Evolutionary conservation across 2,888 invertebrate species (phyloP).

Genomic region (Yponomeuta sedellus): DNA sequence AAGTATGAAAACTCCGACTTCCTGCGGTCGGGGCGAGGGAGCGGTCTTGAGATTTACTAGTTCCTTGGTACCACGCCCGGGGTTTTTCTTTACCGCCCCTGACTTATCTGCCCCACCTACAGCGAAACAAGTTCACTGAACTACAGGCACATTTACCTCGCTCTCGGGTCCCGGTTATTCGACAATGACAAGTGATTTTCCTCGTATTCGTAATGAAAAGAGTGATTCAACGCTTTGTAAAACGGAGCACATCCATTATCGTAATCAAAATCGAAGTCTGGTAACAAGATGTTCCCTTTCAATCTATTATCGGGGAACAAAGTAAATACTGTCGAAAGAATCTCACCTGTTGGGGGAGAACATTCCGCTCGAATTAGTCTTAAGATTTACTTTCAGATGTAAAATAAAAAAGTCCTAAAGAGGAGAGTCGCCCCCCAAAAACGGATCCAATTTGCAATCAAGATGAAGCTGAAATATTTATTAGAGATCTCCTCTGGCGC

Average conservation of each 20-base stretch:
- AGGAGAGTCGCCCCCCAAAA: constrained; percentile 11
- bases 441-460: constrained; percentile 17
- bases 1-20: not conserved
- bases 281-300: not conserved
- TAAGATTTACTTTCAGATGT: constrained; percentile 5
- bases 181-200: constrained; percentile 3
- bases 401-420: constrained; percentile 7
- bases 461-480: constrained; percentile 15
- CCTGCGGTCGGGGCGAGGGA: not conserved
- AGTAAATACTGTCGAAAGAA: constrained; percentile 7
- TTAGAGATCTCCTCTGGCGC: constrained; percentile 4
- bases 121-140: constrained; percentile 1
- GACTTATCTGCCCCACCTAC: not conserved
- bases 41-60: not conserved
- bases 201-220: not conserved
- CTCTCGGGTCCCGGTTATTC: not conserved
- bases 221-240: constrained; percentile 3
- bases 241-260: constrained; percentile 8
- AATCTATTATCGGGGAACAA: not conserved
- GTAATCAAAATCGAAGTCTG: constrained; percentile 11
- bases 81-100: not conserved
- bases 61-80: not conserved
- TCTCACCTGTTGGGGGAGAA: constrained; percentile 2
- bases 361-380: constrained; percentile 9
- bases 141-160: not conserved